Base-by-base conservation (phyloP, 2,888 invertebrate species). In the Drosophila algonquin region DNA sequence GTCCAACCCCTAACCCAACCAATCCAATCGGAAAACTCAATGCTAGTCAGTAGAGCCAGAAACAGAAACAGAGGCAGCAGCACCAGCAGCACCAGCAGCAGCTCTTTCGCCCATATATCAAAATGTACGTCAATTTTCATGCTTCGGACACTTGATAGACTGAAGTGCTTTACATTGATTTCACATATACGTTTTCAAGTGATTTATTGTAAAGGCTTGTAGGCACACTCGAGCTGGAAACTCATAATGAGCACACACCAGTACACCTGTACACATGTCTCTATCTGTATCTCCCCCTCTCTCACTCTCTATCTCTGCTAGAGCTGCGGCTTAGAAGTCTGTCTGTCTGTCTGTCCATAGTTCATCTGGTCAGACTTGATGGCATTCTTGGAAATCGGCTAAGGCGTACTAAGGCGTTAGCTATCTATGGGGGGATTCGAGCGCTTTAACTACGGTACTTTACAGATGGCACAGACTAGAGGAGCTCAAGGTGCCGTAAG, bases 171-270 rank as follows among this genome's bases (percentile, higher is more conserved):
- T 87, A 90, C 90, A 90, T 89, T 89, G 90, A 89, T 89, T 89
- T 90, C 80, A 86, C 88, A 73, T 83, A 87, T 83, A 80, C 81
- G 61, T 75, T 80, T 79, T 90, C 88, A 89, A 89, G 89, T 90
- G 89, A 89, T 89, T 90, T 90, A 90, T 89, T 89, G 90, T 90
- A 88, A 90, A 86, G 90, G 90, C 89, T 85, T 85, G 89, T 87
- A 77, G 73, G 77, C 67, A 69, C 89, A 85, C 89, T 85, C 89
- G 74, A 88, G 76, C 51, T 67, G 70, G 69, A 68, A 83, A 83
- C 87, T 83, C 89, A 86, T 86, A 83, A 88, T 88, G 88, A 88
- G 76, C 81, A 68, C 76, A 76, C 80, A 79, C 54, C 8, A 30
- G 30, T 30, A 62, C 54, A 58, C 65, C 40, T 55, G 27, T 58